These are phyloP conservation scores for Stenotaenia linearis DNA, from an alignment of 2,888 invertebrate species.

Conservation along the genomic window DNA sequence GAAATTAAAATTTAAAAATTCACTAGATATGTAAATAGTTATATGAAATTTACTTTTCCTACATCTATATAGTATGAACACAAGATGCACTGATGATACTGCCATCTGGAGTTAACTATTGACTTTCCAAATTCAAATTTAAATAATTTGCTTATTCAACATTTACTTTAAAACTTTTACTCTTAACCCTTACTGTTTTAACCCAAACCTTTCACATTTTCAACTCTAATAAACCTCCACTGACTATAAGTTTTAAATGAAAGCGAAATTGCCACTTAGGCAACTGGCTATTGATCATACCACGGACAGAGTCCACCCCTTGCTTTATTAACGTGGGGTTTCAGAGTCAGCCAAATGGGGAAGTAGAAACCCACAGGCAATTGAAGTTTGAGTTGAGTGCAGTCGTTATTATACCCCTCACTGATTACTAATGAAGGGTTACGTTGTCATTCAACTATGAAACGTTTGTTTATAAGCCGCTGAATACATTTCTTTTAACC, in stretches of 20 bases:
- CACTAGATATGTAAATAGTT: too few species aligned
- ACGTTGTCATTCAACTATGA: not conserved
- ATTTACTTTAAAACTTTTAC: too few species aligned
- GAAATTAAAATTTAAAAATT: too few species aligned
- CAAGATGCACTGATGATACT: too few species aligned
- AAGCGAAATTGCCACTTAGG: not conserved
- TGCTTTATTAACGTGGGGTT: not conserved
- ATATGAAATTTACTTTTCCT: too few species aligned
- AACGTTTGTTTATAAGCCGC: not conserved
- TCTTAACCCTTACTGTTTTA: too few species aligned
- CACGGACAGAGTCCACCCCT: not conserved
- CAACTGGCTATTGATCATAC: not conserved
- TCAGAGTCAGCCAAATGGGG: not conserved
- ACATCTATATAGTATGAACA: too few species aligned
- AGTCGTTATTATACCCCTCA: conserved; percentile 1
- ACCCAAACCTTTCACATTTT: not conserved
- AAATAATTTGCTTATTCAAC: too few species aligned
- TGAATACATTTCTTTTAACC: not conserved
- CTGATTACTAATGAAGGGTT: not conserved
- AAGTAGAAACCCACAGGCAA: not conserved
- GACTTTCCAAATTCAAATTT: too few species aligned
- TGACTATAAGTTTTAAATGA: not conserved
- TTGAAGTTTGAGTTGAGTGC: not conserved
- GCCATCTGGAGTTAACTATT: too few species aligned
- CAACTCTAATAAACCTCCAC: not conserved